Evolutionary conservation across 2,888 invertebrate genomes (phyloP).

Genomic region (Steinernema carpocapsae): DNA sequence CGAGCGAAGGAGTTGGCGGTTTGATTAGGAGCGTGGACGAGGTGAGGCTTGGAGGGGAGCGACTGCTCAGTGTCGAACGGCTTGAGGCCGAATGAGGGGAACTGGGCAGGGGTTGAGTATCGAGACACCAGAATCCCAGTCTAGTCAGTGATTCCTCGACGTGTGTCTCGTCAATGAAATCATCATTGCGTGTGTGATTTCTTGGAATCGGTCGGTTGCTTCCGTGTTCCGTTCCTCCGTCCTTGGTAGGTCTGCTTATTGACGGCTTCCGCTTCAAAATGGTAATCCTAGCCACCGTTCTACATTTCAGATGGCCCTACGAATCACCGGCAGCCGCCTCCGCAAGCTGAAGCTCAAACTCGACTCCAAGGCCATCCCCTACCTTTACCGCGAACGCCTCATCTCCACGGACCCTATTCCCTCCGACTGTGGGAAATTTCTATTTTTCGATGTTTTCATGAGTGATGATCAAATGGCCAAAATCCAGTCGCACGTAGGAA

Average conservation of each 20-base stretch:
- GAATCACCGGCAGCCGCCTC: slow-evolving; percentile 40
- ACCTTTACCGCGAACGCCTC: slow-evolving; percentile 59
- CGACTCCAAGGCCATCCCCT: slow-evolving; percentile 55
- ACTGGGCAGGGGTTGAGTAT: no score
- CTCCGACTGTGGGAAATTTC: slow-evolving; percentile 44
- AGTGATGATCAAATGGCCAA: slow-evolving; percentile 58
- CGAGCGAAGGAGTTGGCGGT: slow-evolving; percentile 55
- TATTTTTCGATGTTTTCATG: slow-evolving; percentile 63
- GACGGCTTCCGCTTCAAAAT: no score
- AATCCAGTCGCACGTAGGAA: slow-evolving; percentile 41
- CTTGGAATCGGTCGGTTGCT: no score
- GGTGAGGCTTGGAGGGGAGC: slow-evolving; percentile 32
- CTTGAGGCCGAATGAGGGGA: no score
- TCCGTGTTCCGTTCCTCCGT: no score
- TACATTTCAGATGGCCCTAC: slow-evolving; percentile 49
- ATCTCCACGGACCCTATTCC: slow-evolving; percentile 51
- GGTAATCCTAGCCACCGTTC: no score
- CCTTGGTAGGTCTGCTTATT: no score
- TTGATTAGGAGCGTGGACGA: slow-evolving; percentile 49
- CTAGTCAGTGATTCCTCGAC: no score
- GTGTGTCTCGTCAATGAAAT: no score
- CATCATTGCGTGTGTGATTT: not conserved
- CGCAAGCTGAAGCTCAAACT: slow-evolving; percentile 51
- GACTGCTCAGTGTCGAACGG: not conserved
- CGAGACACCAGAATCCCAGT: no score